phyloP scores from a whole-genome alignment of 2,113 vertebrate species.

The Furnarius figulus region DNA sequence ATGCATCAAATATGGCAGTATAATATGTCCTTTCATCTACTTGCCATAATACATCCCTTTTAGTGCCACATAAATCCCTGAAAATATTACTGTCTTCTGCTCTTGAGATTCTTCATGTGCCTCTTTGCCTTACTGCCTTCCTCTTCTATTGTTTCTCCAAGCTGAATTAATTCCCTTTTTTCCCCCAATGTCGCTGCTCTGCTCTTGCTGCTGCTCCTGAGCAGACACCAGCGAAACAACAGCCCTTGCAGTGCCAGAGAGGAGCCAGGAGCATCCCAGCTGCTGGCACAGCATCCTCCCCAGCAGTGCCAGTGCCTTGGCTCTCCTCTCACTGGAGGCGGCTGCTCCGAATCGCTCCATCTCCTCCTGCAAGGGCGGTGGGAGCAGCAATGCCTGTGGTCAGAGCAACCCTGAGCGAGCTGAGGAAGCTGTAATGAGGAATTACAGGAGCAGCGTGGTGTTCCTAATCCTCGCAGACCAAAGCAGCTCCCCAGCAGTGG shows the following conservation, averaged over 20 bases:
- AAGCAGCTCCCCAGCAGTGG: not conserved
- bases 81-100: constrained; percentile 67
- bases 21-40: constrained; percentile 70
- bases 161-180: constrained; percentile 55
- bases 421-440: not conserved
- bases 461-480: not conserved
- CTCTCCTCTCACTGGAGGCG: not conserved
- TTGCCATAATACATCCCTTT: constrained; percentile 71
- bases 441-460: not conserved
- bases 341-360: not conserved
- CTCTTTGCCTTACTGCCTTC: constrained; percentile 65
- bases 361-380: not conserved
- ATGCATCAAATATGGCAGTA: constrained; percentile 69
- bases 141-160: constrained; percentile 64
- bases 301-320: not conserved
- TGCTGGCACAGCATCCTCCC: not conserved
- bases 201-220: not conserved
- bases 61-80: constrained; percentile 69
- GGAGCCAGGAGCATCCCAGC: not conserved
- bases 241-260: not conserved
- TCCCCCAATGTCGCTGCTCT: fast-evolving
- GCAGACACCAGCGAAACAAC: not conserved
- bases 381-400: not conserved
- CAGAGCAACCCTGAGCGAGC: not conserved
- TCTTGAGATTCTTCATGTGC: constrained; percentile 63